A percentile compares a stretch with the other conserved stretches of the same genome.
These are phyloP conservation scores for Drosophila lutescens DNA, from an alignment of 2,888 invertebrate genomes.

Conservation along the genomic window DNA sequence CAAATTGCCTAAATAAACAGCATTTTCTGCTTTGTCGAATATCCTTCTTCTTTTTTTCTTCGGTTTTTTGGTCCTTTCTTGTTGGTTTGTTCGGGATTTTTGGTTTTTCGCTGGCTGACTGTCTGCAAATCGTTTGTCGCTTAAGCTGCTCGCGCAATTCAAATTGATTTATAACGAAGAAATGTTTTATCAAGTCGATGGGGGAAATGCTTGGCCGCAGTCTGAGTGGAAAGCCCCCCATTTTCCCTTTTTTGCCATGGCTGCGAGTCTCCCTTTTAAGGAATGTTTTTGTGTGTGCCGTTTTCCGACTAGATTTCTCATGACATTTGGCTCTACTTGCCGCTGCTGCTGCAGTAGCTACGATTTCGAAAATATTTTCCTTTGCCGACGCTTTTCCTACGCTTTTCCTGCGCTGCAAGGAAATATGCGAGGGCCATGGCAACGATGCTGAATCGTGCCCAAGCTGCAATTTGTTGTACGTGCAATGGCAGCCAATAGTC, in stretches of 20 bases:
- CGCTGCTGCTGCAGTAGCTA: slow-evolving; percentile 17
- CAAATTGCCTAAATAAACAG: slow-evolving; percentile 57
- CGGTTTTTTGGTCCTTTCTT: slow-evolving; percentile 8
- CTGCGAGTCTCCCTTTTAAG: slow-evolving; percentile 1
- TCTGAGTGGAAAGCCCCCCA: slow-evolving; percentile 2
- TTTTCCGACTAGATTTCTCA: slow-evolving; percentile 54
- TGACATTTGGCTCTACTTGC: slow-evolving; percentile 53
- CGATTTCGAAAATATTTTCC: slow-evolving; percentile 55
- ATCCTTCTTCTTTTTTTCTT: too few species aligned
- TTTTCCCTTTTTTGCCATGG: not conserved
- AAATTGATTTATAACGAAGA: slow-evolving; percentile 64
- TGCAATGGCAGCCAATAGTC: slow-evolving; percentile 65
- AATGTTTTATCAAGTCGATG: slow-evolving; percentile 46
- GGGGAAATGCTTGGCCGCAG: slow-evolving; percentile 20
- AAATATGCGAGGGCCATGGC: slow-evolving; percentile 49
- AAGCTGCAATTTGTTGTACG: slow-evolving; percentile 68
- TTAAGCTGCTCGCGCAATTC: slow-evolving; percentile 54
- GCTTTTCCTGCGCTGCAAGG: slow-evolving; percentile 36
- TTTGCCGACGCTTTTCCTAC: slow-evolving; percentile 31
- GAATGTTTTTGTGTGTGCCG: slow-evolving; percentile 31
- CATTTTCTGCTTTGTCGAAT: slow-evolving; percentile 48
- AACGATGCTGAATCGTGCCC: slow-evolving; percentile 58
- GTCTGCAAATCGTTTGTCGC: slow-evolving; percentile 42
- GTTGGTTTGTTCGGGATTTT: slow-evolving; percentile 19
- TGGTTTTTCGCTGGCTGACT: slow-evolving; percentile 11